phyloP scores from a whole-genome alignment of 1,140 invertebrate species.

The Leptoteleia sp. region DNA sequence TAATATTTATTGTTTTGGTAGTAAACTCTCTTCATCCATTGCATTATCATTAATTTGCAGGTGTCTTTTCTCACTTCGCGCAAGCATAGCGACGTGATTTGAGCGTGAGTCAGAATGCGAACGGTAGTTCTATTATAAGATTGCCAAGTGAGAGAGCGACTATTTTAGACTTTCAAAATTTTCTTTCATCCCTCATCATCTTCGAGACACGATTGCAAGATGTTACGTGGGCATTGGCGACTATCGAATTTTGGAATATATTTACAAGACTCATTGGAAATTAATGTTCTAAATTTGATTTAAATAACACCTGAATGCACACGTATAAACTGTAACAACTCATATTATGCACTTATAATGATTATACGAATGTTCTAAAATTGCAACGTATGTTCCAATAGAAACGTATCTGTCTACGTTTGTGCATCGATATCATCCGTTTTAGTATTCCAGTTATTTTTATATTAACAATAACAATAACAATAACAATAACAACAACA shows the following conservation, averaged over 20 bases:
- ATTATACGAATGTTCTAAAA: conserved; percentile 1
- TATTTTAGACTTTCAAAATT: conserved; percentile 67
- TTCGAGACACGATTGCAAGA: conserved; percentile 41
- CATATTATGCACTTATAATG: conserved; percentile 32
- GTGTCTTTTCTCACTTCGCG: no score
- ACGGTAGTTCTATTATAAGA: no score
- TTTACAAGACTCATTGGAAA: conserved; percentile 34
- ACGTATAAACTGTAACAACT: conserved; percentile 39
- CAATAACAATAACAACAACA: no score
- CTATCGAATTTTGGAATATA: conserved; percentile 49
- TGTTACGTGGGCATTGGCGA: conserved; percentile 37
- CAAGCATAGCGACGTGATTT: no score
- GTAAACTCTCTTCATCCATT: no score
- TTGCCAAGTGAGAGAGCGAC: conserved; percentile 59
- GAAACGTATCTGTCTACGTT: no score
- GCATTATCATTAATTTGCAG: no score
- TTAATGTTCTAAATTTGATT: conserved; percentile 38
- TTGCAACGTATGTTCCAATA: neutral
- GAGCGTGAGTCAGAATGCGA: no score
- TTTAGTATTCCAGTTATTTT: no score
- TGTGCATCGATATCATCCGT: no score
- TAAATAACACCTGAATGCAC: conserved; percentile 20
- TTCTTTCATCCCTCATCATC: conserved; percentile 65
- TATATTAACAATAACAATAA: no score
- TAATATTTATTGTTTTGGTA: no score